A percentile compares a stretch with the other conserved stretches of the same genome.
Evolutionary conservation across 2,797 vertebrate genomes (phyloP).

Genomic region (Enteromius trimaculatus): DNA sequence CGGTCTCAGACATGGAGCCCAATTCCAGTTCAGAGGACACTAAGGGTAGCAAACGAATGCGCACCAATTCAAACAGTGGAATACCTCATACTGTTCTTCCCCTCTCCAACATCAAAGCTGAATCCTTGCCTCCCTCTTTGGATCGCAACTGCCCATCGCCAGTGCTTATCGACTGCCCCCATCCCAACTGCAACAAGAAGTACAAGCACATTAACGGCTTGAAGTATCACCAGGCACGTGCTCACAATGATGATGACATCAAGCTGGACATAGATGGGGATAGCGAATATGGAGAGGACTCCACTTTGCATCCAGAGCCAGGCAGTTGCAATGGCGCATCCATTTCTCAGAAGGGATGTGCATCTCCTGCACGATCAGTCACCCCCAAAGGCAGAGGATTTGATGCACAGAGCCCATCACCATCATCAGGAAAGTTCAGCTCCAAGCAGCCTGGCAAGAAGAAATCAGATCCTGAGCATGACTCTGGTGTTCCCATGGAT

Average conservation of each 20-base stretch:
- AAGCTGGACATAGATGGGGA: constrained; percentile 94
- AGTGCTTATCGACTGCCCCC: constrained; percentile 97
- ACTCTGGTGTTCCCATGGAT: constrained; percentile 86
- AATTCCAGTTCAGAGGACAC: constrained; percentile 99
- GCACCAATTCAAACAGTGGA: constrained; percentile 91
- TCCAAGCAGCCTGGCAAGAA: constrained; percentile 92
- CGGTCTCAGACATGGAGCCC: constrained; percentile 95
- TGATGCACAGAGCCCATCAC: constrained; percentile 93
- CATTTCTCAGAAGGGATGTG: constrained; percentile 89
- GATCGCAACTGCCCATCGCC: constrained; percentile 95
- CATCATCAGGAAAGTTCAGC: constrained; percentile 90
- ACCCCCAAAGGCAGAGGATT: constrained; percentile 94
- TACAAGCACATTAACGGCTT: constrained; percentile 99
- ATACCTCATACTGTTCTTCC: constrained; percentile 80
- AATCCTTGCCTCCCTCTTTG: constrained; percentile 80
- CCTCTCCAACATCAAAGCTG: constrained; percentile 84
- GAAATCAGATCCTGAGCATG: constrained; percentile 89
- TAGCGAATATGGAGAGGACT: constrained; percentile 95
- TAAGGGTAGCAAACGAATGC: constrained; percentile 97
- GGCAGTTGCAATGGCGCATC: constrained; percentile 92
- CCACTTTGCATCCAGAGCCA: constrained; percentile 85
- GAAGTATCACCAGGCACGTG: constrained; percentile 98
- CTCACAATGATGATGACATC: constrained; percentile 94
- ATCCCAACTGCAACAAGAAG: constrained; percentile 99
- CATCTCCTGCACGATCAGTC: constrained; percentile 91